phyloP scores from a whole-genome alignment of 2,888 invertebrate genomes.

The Carpatolechia fugitivella region DNA sequence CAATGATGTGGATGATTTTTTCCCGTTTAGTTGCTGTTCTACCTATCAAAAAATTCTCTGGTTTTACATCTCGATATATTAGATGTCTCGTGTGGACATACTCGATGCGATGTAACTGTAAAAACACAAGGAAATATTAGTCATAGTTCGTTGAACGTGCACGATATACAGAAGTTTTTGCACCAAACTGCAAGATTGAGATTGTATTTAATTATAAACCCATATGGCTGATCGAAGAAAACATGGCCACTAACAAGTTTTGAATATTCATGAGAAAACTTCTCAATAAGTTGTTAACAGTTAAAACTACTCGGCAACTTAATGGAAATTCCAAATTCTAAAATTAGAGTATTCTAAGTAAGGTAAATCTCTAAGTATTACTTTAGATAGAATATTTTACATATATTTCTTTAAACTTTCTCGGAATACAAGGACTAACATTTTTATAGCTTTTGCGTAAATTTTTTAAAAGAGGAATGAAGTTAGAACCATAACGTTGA shows the following conservation, averaged over 20 bases:
- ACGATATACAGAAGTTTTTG: background rate
- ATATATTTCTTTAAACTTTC: too few species aligned
- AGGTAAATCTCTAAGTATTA: too few species aligned
- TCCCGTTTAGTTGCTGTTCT: conserved; percentile 98
- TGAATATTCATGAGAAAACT: background rate
- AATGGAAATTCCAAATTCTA: background rate
- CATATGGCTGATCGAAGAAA: background rate
- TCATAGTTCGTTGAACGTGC: conserved; percentile 4
- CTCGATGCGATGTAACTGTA: conserved; percentile 98
- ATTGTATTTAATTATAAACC: background rate
- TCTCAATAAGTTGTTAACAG: background rate
- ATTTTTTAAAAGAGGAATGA: too few species aligned
- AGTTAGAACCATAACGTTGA: too few species aligned
- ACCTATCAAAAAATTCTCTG: conserved; percentile 99
- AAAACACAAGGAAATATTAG: conserved; percentile 25
- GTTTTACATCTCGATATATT: conserved; percentile 99
- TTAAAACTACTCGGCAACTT: background rate
- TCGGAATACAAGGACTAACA: too few species aligned
- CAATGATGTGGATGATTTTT: conserved; percentile 99
- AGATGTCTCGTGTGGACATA: conserved; percentile 99
- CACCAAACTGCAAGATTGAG: background rate
- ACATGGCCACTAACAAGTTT: background rate
- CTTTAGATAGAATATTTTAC: too few species aligned
- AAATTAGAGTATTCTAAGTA: too few species aligned
- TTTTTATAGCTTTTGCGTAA: too few species aligned